A percentile compares a stretch with the other conserved stretches of the same genome.
Conservation (phyloP, 2,888 invertebrate species). For the Apotomis turbidana region DNA sequence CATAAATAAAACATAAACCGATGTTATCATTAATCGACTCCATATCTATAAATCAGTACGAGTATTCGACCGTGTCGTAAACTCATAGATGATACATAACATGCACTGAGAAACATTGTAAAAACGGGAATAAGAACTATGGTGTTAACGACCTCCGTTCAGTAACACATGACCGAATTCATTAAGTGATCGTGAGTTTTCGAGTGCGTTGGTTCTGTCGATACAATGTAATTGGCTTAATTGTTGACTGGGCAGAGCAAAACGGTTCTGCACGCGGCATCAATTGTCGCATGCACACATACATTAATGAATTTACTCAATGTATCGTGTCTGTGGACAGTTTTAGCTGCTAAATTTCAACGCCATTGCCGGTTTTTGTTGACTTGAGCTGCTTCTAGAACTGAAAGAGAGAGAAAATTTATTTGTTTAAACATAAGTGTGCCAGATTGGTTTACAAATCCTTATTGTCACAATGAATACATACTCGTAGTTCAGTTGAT, state of each 20-base stretch:
- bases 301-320: slow-evolving; percentile 24
- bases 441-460: too few relatives aligned
- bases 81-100: slow-evolving; percentile 27
- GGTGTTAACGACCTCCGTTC: slow-evolving; percentile 62
- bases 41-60: slow-evolving; percentile 26
- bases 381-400: background rate
- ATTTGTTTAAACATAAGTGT: too few relatives aligned
- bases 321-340: slow-evolving; percentile 4
- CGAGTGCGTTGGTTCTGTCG: slow-evolving; percentile 63
- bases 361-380: slow-evolving; percentile 5
- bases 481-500: too few relatives aligned
- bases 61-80: slow-evolving; percentile 17
- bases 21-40: slow-evolving; percentile 23
- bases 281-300: slow-evolving; percentile 34
- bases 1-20: slow-evolving; percentile 34
- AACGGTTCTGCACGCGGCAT: slow-evolving; percentile 41
- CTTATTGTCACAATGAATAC: too few relatives aligned
- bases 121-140: slow-evolving; percentile 32
- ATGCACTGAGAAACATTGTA: slow-evolving; percentile 34
- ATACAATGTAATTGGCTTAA: slow-evolving; percentile 77
- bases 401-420: background rate
- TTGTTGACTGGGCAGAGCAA: slow-evolving; percentile 52
- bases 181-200: slow-evolving; percentile 70
- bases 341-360: slow-evolving; percentile 14
- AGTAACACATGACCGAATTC: slow-evolving; percentile 72